Evolutionary conservation across 2,888 invertebrate genomes (phyloP), one percentile per base, ranked within the genome.

Genomic region (Drosophila rellima): DNA sequence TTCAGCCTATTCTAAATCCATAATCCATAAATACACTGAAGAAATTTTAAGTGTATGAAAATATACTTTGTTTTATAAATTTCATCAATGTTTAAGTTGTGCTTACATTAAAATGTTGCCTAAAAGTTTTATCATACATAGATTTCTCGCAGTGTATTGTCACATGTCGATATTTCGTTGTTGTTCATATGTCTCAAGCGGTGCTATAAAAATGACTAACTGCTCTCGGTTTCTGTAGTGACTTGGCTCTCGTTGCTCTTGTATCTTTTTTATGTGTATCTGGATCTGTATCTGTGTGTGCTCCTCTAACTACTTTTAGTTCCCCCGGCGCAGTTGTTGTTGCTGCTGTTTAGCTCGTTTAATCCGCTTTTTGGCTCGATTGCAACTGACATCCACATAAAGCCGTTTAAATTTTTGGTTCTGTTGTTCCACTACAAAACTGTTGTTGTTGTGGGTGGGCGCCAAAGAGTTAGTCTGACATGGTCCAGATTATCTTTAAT

Each of bases 321-420:
- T 26, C 59, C 23, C 20, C 15, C 40, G 42, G 42, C 64, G 35
- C 37, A 61, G 39, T 42, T 66, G 37, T n/a, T 51, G 18, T n/a
- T 40, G 4, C 11, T 29, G 31, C 15, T 57, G 23, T 31, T 59
- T 52, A 44, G 56, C 70, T 62, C 45, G 61, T 18, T 74, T 70
- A 74, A 70, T 57, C 61, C 55, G 65, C 55, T 62, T 70, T 37
- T 70, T 61, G 66, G 62, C 70, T 66, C 70, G 37, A 70, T 62
- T 74, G 66, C 62, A 74, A 60, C 70, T 70, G 70, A 55, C 70
- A 74, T 74, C 74, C 59, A 59, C 62, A 70, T 57, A 59, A 70
- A 56, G 59, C 70, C 66, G 59, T 74, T 63, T 74, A 42, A 61
- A 47, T 39, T 54, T 33, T 60, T 48, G 37, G 33, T 52, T 40